phyloP scores from a whole-genome alignment of 2,888 invertebrate species.

The Nephrotoma flavescens region DNA sequence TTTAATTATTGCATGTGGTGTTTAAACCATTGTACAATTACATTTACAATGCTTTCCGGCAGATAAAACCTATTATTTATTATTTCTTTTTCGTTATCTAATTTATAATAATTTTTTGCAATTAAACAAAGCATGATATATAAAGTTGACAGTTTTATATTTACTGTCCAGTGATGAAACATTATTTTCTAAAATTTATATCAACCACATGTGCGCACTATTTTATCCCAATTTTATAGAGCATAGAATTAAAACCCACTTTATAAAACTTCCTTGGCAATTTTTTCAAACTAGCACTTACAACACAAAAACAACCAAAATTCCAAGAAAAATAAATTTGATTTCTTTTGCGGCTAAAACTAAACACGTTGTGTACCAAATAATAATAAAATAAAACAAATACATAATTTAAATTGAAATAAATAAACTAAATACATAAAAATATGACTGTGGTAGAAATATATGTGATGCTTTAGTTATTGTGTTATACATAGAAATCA shows the following conservation, averaged over 20 bases:
- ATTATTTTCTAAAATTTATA: not conserved
- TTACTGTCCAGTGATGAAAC: not conserved
- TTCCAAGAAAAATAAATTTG: not conserved
- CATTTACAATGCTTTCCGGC: not conserved
- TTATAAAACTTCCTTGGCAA: not conserved
- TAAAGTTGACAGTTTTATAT: too few relatives aligned
- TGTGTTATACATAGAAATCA: not conserved
- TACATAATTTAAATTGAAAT: not conserved
- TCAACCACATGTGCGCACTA: not conserved
- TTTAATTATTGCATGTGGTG: not conserved
- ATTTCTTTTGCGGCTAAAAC: not conserved
- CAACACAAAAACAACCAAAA: not conserved
- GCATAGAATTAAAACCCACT: not conserved
- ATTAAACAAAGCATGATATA: too few relatives aligned
- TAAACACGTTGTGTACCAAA: not conserved
- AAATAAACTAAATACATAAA: not conserved
- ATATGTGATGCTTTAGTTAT: not conserved
- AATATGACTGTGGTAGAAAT: constrained; percentile 2
- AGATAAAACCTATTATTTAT: not conserved
- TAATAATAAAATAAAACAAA: not conserved
- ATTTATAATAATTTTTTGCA: too few relatives aligned
- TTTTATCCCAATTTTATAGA: not conserved
- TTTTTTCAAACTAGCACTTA: not conserved
- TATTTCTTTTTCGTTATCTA: not conserved
- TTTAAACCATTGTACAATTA: not conserved